Evolutionary conservation across 1,140 invertebrate species (phyloP).

Genomic region (Dufourea novaeangliae): DNA sequence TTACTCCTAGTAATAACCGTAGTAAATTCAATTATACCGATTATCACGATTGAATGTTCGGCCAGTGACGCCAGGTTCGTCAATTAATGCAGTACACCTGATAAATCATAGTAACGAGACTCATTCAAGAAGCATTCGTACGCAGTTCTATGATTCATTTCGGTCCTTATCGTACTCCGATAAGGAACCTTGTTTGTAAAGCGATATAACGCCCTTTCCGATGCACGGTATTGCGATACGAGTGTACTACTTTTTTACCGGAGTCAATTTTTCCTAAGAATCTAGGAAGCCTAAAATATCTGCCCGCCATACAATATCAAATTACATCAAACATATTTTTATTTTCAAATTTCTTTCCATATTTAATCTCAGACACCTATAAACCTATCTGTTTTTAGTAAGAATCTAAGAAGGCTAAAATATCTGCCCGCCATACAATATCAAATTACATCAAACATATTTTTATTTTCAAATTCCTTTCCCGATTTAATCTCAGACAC

Average conservation of each 20-base stretch:
- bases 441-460: background rate
- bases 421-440: background rate
- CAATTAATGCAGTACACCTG: background rate
- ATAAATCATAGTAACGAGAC: conserved; percentile 29
- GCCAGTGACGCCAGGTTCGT: background rate
- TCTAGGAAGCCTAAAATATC: background rate
- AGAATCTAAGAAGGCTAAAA: background rate
- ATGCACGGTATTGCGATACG: conserved; percentile 12
- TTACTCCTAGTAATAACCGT: too few species aligned
- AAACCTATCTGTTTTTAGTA: too few species aligned
- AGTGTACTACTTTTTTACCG: conserved; percentile 5
- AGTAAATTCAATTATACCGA: background rate
- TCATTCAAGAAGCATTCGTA: conserved; percentile 63
- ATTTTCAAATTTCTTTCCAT: background rate
- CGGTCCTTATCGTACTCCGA: conserved; percentile 56
- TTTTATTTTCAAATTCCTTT: background rate
- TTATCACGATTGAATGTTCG: background rate
- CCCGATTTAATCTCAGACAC: too few species aligned
- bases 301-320: background rate
- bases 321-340: background rate
- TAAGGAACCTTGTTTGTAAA: conserved; percentile 64
- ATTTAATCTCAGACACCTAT: too few species aligned
- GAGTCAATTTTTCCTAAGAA: background rate
- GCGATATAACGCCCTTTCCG: conserved; percentile 53
- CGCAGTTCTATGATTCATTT: conserved; percentile 64